phyloP scores from a whole-genome alignment of 2,888 invertebrate species.

The Schizaphis graminum region DNA sequence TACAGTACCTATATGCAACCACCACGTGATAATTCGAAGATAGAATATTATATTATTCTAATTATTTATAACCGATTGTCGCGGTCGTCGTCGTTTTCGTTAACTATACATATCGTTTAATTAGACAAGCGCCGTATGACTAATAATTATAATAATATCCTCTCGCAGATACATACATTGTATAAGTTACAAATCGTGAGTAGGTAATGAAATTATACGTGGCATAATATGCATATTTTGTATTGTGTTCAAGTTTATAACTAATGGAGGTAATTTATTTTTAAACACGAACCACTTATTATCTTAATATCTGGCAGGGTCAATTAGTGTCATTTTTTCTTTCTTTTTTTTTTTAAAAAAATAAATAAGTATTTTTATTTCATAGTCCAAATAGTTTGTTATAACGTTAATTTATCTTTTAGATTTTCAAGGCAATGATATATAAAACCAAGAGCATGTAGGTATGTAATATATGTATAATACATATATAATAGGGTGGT shows the following conservation, averaged over 20 bases:
- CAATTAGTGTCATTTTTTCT: not conserved
- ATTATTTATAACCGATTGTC: slow-evolving; percentile 5
- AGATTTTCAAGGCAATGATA: not conserved
- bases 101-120: not conserved
- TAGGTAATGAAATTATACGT: not conserved
- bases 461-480: not conserved
- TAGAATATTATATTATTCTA: not conserved
- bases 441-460: not conserved
- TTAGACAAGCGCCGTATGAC: not conserved
- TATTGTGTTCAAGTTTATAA: not conserved
- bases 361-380: not conserved
- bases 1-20: not conserved
- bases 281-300: not conserved
- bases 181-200: not conserved
- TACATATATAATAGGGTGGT: too few relatives aligned
- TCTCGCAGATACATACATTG: not conserved
- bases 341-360: too few relatives aligned
- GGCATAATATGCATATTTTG: not conserved
- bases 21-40: not conserved
- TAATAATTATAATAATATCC: not conserved
- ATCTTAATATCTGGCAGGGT: not conserved
- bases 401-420: not conserved
- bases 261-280: not conserved
- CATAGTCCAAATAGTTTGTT: not conserved
- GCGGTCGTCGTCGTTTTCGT: not conserved